Evolutionary conservation across 1,140 invertebrate genomes (phyloP).

Genomic region (Conus betulinus): DNA sequence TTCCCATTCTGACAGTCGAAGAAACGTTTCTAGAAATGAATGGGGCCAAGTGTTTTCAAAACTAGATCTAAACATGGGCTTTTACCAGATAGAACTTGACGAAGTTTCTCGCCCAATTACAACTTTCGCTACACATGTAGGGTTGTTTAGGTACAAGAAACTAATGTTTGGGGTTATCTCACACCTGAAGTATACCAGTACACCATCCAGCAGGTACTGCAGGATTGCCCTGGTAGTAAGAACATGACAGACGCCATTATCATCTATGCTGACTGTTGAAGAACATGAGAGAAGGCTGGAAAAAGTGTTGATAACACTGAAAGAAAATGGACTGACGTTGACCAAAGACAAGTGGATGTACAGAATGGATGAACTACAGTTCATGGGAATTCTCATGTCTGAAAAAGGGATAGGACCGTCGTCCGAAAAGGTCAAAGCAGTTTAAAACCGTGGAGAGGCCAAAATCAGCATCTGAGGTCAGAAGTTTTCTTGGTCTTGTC

Average conservation of each 20-base stretch:
- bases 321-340: not conserved
- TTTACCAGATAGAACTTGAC: not conserved
- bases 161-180: not conserved
- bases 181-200: not conserved
- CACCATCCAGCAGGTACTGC: not conserved
- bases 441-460: not conserved
- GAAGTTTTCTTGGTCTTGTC: slow-evolving; percentile 2
- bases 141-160: not conserved
- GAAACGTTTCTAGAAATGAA: not conserved
- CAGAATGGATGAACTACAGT: not conserved
- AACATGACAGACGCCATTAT: not conserved
- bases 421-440: not conserved
- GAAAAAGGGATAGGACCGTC: not conserved
- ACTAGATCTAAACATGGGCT: slow-evolving; percentile 12
- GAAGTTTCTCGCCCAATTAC: not conserved
- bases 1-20: not conserved
- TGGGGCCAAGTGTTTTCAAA: slow-evolving; percentile 10
- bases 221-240: not conserved
- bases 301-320: not conserved
- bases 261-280: not conserved
- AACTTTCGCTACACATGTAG: slow-evolving; percentile 7
- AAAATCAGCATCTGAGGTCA: not conserved
- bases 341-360: not conserved
- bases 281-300: not conserved
- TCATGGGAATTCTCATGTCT: not conserved